Percentiles rank a stretch among this genome's conserved stretches.
phyloP scores from a whole-genome alignment of 2,797 vertebrate genomes.

The Amblyraja radiata region DNA sequence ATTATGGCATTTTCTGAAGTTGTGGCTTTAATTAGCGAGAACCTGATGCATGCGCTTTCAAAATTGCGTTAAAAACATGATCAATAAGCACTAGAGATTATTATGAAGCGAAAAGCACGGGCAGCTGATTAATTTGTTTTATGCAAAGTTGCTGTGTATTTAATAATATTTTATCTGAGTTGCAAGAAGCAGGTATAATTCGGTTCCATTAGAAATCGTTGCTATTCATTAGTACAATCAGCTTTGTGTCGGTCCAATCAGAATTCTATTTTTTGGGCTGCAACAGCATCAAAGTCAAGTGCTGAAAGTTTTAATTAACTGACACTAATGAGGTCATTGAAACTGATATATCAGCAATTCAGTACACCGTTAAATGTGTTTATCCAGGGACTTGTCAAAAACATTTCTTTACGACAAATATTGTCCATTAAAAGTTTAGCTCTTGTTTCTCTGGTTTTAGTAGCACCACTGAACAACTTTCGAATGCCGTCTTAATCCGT shows the following conservation, averaged over 20 bases:
- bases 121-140: constrained; percentile 73
- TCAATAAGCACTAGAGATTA: constrained; percentile 75
- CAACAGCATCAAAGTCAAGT: constrained; percentile 83
- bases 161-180: constrained; percentile 74
- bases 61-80: constrained; percentile 56
- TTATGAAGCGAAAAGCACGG: constrained; percentile 65
- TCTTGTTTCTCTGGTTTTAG: constrained; percentile 15
- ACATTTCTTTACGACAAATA: constrained; percentile 34
- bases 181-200: constrained; percentile 74
- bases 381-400: constrained; percentile 57
- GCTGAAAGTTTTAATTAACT: constrained; percentile 87
- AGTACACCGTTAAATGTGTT: constrained; percentile 80
- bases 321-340: constrained; percentile 87
- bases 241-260: constrained; percentile 69
- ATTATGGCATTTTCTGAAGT: constrained; percentile 95
- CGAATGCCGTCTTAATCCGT: neutral
- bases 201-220: constrained; percentile 69
- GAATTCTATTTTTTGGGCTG: constrained; percentile 66
- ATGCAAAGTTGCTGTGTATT: constrained; percentile 71
- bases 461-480: neutral
- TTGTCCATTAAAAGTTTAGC: constrained; percentile 28
- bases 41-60: constrained; percentile 68
- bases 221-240: constrained; percentile 69
- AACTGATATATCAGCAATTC: constrained; percentile 78
- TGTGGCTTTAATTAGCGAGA: constrained; percentile 89